Conservation (phyloP, 1,140 invertebrate species). For the Aplysia californica region DNA sequence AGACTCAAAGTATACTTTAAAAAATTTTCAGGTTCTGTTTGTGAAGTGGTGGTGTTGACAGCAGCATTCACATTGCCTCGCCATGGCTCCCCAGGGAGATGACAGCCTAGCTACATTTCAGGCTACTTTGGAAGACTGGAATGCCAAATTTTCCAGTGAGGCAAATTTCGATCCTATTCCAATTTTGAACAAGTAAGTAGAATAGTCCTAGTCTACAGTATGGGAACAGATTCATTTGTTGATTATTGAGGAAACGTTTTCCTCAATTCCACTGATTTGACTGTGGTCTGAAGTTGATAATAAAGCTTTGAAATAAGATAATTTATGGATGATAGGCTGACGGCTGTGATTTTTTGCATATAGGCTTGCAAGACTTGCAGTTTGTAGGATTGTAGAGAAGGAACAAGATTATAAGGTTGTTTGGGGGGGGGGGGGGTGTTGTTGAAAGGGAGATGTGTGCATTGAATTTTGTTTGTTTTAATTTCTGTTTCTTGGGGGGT, state of each 20-base stretch:
- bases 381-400: too few relatives aligned
- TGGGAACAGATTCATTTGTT: not conserved
- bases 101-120: slow-evolving; percentile 20
- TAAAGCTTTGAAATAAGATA: not conserved
- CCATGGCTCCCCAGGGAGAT: not conserved
- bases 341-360: not conserved
- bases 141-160: not conserved
- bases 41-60: too few relatives aligned
- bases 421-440: too few relatives aligned
- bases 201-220: not conserved
- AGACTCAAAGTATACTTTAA: too few relatives aligned
- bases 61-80: too few relatives aligned
- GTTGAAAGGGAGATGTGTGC: too few relatives aligned
- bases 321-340: not conserved
- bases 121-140: slow-evolving; percentile 21
- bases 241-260: not conserved
- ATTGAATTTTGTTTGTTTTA: too few relatives aligned
- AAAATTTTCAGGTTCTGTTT: too few relatives aligned
- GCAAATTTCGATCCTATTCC: slow-evolving; percentile 12
- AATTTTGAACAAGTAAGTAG: slow-evolving; percentile 8
- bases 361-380: not conserved
- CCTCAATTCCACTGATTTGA: not conserved
- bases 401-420: too few relatives aligned
- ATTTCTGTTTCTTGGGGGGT: too few relatives aligned
- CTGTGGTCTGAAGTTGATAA: not conserved